These are phyloP conservation scores for Orycteropus afer DNA, from an alignment of 2,113 vertebrate genomes.

Conservation along the genomic window DNA sequence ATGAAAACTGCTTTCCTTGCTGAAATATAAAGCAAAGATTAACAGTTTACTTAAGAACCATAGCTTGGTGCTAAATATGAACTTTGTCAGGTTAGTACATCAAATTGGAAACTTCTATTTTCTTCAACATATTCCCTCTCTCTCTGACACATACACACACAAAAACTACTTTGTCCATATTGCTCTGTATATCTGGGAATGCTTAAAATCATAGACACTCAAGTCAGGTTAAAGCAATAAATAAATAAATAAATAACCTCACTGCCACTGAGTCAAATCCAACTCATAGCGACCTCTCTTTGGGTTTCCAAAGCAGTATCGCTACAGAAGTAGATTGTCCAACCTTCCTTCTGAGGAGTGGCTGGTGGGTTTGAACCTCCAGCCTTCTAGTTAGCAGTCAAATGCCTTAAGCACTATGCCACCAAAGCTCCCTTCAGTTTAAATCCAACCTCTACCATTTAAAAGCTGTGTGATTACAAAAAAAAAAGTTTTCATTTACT, in stretches of 20 bases:
- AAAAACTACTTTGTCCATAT: background rate
- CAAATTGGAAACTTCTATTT: background rate
- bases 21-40: constrained; percentile 38
- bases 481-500: background rate
- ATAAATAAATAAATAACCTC: no score
- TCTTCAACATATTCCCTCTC: background rate
- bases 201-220: background rate
- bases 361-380: no score
- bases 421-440: no score
- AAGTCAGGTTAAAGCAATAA: background rate
- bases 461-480: background rate
- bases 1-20: constrained; percentile 72
- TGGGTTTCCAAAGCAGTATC: no score
- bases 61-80: constrained; percentile 16
- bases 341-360: no score
- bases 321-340: no score
- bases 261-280: no score
- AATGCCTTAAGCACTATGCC: no score
- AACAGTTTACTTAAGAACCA: constrained; percentile 8
- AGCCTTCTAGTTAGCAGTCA: no score
- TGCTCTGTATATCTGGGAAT: background rate
- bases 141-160: background rate
- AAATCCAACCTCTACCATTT: background rate
- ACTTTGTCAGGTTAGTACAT: constrained; percentile 25
- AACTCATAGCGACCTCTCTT: no score